Base-by-base conservation (phyloP, 1,140 invertebrate species). In the Drosophila mojavensis region DNA sequence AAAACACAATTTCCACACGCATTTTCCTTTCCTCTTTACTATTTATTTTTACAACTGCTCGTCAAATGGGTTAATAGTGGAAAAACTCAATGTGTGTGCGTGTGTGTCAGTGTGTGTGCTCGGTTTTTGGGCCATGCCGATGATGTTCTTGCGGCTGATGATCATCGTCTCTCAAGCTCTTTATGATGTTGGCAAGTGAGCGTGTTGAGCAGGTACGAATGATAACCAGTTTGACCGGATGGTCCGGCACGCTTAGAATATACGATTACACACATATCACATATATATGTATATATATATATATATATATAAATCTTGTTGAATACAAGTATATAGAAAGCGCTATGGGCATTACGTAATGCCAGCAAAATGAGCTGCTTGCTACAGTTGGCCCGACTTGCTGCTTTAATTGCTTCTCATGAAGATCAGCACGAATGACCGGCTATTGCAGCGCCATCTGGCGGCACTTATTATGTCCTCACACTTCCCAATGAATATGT, bases 61-160 rank as follows among this genome's bases (percentile, higher is more conserved):
- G 73, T 81, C 69, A 85, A 86, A 82, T 86, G 83, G 82, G 83
- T 86, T 86, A 86, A 86, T 79, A 82, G 82, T 82, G 82, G 82
- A 75, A 86, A 82, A 79, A 86, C 78, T 71, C n/a, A 17, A 17
- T 17, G 17, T 4, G 6, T 33, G 33, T 33, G 33, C 4, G 28
- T 24, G 59, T 24, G 20, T 39, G 26, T n/a, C 17, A 17, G 55
- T 53, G 33, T 50, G 9, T 39, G 45, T 59, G 28, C 6, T 54
- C 30, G 51, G n/a, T 51, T 56, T 74, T 75, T 64, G 48, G 73
- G 61, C 67, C 67, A 70, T 69, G 65, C 62, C 64, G 51, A 47
- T 30, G 15, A 55, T 55, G 66, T 60, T 53, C 47, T 61, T 33
- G n/a, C 36, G 11, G 36, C 39, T 33, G n/a, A 39, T 45, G 59